Percentiles rank a stretch among this genome's conserved stretches.
Evolutionary conservation across 2,797 vertebrate species (phyloP).

Genomic region (Rhyacichthys aspro): DNA sequence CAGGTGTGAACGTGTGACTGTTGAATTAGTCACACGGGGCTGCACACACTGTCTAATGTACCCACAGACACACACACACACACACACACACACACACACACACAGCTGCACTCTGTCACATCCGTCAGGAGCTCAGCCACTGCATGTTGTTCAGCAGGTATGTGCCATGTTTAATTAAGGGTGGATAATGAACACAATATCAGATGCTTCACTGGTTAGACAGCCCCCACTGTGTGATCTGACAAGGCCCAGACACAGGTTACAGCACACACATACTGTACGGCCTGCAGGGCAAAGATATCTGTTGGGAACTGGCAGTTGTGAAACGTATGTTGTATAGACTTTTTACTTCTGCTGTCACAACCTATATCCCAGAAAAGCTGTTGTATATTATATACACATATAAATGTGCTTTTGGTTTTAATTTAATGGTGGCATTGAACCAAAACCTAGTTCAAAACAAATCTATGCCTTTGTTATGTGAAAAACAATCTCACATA

Average conservation of each 20-base stretch:
- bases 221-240: not conserved
- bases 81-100: constrained; percentile 2
- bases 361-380: too few species aligned
- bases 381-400: too few species aligned
- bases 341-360: too few species aligned
- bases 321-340: too few species aligned
- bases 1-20: constrained; percentile 51
- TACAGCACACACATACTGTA: not conserved
- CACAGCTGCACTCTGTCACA: constrained; percentile 40
- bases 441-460: too few species aligned
- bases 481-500: too few species aligned
- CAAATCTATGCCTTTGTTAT: too few species aligned
- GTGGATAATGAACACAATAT: constrained; percentile 51
- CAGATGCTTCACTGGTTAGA: constrained; percentile 15
- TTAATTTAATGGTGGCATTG: too few species aligned
- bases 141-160: constrained; percentile 39
- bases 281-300: not conserved
- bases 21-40: constrained; percentile 47
- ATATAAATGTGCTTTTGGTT: too few species aligned
- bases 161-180: constrained; percentile 60
- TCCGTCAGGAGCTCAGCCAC: constrained; percentile 28
- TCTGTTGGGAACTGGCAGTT: not conserved
- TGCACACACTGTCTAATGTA: not conserved
- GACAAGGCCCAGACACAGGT: not conserved
- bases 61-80: not conserved